phyloP scores from a whole-genome alignment of 1,140 invertebrate species.

The Bradynema listronoti region DNA sequence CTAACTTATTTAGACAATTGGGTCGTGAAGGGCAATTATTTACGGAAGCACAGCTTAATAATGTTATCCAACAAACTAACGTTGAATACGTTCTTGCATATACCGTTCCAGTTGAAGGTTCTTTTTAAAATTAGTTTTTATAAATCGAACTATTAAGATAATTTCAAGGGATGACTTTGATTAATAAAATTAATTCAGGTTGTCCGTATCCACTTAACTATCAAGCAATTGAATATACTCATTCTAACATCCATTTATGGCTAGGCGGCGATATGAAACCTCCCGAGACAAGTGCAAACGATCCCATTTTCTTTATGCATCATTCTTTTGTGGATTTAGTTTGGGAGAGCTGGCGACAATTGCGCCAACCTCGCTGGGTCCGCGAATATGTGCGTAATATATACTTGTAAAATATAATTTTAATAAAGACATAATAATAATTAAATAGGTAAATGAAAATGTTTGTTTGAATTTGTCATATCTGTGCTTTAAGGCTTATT shows the following conservation, averaged over 20 bases:
- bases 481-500: conserved; percentile 48
- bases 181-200: conserved; percentile 9
- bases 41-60: conserved; percentile 39
- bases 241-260: conserved; percentile 57
- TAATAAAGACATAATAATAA: conserved; percentile 1
- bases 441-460: neutral
- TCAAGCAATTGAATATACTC: conserved; percentile 45
- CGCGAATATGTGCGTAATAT: conserved; percentile 15
- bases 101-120: conserved; percentile 47
- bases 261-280: conserved; percentile 50
- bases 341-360: conserved; percentile 58
- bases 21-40: conserved; percentile 20
- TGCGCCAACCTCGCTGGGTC: conserved; percentile 34
- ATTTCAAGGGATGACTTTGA: conserved; percentile 4
- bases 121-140: conserved; percentile 1
- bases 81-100: conserved; percentile 57
- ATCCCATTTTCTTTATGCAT: conserved; percentile 45
- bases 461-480: too few relatives aligned
- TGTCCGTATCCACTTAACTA: conserved; percentile 54
- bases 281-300: conserved; percentile 26
- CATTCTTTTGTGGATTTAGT: conserved; percentile 60
- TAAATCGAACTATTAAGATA: conserved; percentile 1
- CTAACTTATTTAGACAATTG: conserved; percentile 18
- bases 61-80: conserved; percentile 50
- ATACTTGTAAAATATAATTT: conserved; percentile 5